Evolutionary conservation across 2,113 vertebrate genomes (phyloP).

Genomic region (Pituophis catenifer): DNA sequence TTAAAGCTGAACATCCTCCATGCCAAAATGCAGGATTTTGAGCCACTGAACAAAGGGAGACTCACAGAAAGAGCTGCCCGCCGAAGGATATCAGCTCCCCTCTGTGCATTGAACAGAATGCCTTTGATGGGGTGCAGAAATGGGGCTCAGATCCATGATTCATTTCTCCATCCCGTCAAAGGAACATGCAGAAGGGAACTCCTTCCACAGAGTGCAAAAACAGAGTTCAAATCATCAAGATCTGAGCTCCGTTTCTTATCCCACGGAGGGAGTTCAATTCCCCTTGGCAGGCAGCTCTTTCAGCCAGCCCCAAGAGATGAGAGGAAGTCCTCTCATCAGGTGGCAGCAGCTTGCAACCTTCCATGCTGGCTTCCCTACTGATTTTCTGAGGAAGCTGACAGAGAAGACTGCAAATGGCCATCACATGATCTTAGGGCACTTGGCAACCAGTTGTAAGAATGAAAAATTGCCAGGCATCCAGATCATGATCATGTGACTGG

Average conservation of each 20-base stretch:
- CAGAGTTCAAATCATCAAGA: background rate
- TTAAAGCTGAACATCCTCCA: too few species aligned
- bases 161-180: background rate
- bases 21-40: too few species aligned
- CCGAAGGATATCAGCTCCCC: background rate
- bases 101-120: background rate
- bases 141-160: background rate
- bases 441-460: background rate
- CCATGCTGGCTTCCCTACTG: background rate
- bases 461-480: background rate
- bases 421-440: background rate
- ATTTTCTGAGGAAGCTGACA: background rate
- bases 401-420: background rate
- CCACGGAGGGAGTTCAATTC: background rate
- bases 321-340: background rate
- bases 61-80: background rate
- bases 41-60: too few species aligned
- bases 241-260: background rate
- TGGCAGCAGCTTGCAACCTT: background rate
- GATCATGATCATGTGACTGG: background rate
- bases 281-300: background rate
- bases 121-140: background rate
- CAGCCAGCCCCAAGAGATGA: background rate
- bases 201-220: background rate
- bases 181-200: background rate